phyloP scores from a whole-genome alignment of 1,140 invertebrate genomes.

The Phthorimaea operculella region DNA sequence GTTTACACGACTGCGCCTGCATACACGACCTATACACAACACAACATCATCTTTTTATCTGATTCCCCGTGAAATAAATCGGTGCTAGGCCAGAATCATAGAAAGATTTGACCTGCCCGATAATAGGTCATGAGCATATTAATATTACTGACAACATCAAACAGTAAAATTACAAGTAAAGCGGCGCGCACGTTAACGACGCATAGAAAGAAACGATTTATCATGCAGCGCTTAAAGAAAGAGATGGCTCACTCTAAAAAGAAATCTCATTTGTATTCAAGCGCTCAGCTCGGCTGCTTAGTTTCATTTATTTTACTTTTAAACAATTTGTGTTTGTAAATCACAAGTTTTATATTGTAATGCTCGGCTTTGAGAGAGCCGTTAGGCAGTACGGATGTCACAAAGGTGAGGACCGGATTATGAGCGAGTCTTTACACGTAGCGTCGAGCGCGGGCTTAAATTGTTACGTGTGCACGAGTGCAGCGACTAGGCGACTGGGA shows the following conservation, averaged over 20 bases:
- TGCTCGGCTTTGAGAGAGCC: constrained; percentile 24
- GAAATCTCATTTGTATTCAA: constrained; percentile 57
- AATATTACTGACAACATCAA: constrained; percentile 59
- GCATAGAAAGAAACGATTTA: constrained; percentile 56
- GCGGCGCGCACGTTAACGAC: constrained; percentile 52
- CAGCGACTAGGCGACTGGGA: constrained; percentile 7
- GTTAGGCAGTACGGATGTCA: constrained; percentile 40
- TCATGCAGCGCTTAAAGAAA: constrained; percentile 49
- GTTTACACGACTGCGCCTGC: too few species aligned
- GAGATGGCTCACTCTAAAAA: constrained; percentile 56
- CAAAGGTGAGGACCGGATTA: constrained; percentile 36
- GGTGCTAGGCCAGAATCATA: constrained; percentile 25
- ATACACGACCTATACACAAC: not conserved
- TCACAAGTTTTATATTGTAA: constrained; percentile 42
- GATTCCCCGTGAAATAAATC: constrained; percentile 49
- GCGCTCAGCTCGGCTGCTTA: constrained; percentile 19
- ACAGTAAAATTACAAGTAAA: constrained; percentile 53
- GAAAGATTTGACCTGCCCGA: constrained; percentile 46
- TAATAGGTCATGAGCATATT: constrained; percentile 58
- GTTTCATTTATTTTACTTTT: constrained; percentile 44
- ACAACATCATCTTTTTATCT: constrained; percentile 33
- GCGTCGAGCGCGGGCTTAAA: constrained; percentile 5
- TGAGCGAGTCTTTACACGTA: constrained; percentile 26
- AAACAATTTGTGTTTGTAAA: constrained; percentile 55
- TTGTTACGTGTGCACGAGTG: not conserved